phyloP scores from a whole-genome alignment of 2,888 invertebrate species.

The Argyresthia albistria region DNA sequence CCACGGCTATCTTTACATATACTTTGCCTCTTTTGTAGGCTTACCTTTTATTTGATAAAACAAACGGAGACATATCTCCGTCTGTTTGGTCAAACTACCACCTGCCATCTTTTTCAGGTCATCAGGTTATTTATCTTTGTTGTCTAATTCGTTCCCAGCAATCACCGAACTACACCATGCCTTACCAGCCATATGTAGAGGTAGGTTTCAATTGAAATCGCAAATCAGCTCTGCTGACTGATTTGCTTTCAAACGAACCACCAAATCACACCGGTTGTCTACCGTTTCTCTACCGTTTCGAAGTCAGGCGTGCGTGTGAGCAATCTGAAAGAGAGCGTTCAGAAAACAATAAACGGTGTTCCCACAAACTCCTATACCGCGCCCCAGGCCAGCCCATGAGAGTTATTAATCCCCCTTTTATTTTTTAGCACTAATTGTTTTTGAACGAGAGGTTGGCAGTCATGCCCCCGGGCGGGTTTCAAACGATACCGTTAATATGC shows the following conservation, averaged over 20 bases:
- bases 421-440: slow-evolving; percentile 57
- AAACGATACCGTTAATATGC: slow-evolving; percentile 22
- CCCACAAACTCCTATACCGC: slow-evolving; percentile 32
- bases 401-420: slow-evolving; percentile 25
- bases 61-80: no score
- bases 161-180: not conserved
- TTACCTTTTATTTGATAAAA: no score
- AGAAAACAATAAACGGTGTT: slow-evolving; percentile 49
- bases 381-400: slow-evolving; percentile 35
- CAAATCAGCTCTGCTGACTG: slow-evolving; percentile 25
- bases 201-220: slow-evolving; percentile 13
- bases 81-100: no score
- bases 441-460: slow-evolving; percentile 48
- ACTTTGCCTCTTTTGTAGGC: no score
- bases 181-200: not conserved
- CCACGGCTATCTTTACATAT: no score
- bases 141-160: not conserved
- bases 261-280: slow-evolving; percentile 9
- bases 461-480: slow-evolving; percentile 43
- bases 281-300: slow-evolving; percentile 15
- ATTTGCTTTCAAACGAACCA: slow-evolving; percentile 20
- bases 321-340: slow-evolving; percentile 32
- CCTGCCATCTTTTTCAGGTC: no score
- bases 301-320: slow-evolving; percentile 27
- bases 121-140: no score